phyloP scores from a whole-genome alignment of 2,797 vertebrate genomes.

The Prunella strophiata region DNA sequence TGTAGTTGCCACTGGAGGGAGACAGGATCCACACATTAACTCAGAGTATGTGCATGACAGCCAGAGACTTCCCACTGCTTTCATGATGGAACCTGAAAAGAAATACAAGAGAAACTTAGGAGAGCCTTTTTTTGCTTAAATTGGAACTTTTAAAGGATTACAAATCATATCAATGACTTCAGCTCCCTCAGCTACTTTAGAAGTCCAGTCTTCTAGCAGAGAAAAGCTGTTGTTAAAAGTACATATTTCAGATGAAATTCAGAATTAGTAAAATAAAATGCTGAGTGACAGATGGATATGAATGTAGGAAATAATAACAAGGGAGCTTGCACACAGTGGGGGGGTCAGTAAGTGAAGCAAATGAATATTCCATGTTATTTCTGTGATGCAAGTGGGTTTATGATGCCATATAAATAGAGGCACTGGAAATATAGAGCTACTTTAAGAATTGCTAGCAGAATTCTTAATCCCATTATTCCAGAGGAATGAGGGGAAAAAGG shows the following conservation, averaged over 20 bases:
- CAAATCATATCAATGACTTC: background rate
- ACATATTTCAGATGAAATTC: background rate
- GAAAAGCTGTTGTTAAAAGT: background rate
- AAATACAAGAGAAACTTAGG: background rate
- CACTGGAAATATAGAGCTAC: background rate
- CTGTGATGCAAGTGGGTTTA: background rate
- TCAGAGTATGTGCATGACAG: background rate
- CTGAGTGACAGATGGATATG: background rate
- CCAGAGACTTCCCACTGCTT: background rate
- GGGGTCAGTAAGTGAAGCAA: background rate
- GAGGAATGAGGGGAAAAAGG: background rate
- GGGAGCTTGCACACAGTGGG: background rate
- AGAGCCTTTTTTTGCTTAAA: background rate
- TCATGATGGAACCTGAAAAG: background rate
- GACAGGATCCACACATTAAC: constrained; percentile 46
- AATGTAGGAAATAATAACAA: background rate
- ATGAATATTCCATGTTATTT: background rate
- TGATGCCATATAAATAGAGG: background rate
- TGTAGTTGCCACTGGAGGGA: constrained; percentile 59
- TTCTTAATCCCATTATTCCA: background rate
- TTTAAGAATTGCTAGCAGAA: background rate
- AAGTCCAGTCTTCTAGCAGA: background rate
- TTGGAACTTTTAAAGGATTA: background rate
- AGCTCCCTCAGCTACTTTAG: background rate
- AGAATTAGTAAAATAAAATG: background rate